Evolutionary conservation across 2,113 vertebrate species (phyloP).

Genomic region (Austrofundulus limnaeus): DNA sequence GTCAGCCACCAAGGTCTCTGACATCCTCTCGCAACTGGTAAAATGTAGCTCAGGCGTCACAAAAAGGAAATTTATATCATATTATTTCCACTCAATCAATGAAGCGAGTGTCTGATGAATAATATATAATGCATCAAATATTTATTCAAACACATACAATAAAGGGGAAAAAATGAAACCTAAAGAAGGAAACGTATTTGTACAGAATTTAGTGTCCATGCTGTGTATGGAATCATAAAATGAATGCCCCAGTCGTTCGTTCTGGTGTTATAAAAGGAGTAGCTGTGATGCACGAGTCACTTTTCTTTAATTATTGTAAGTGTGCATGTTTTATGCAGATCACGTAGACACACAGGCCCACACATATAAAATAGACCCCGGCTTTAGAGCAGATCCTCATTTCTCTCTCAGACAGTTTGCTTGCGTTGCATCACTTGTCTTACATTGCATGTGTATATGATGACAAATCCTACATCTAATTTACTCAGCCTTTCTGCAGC

Average conservation of each 20-base stretch:
- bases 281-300: conserved; percentile 27
- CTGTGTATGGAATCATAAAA: conserved; percentile 31
- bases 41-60: conserved; percentile 67
- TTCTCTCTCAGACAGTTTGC: conserved; percentile 71
- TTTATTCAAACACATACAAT: conserved; percentile 71
- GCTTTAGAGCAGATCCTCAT: conserved; percentile 55
- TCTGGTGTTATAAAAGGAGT: conserved; percentile 9
- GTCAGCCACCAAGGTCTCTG: conserved; percentile 53
- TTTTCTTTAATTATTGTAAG: conserved; percentile 34
- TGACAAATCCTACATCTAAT: conserved; percentile 73
- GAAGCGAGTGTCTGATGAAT: conserved; percentile 73
- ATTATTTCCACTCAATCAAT: conserved; percentile 77
- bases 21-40: conserved; percentile 56
- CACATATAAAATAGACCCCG: conserved; percentile 30
- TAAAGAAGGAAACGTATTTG: conserved; percentile 20
- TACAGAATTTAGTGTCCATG: conserved; percentile 33
- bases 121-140: conserved; percentile 76
- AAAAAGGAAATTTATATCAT: conserved; percentile 73
- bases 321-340: conserved; percentile 17
- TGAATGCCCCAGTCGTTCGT: conserved; percentile 56
- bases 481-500: conserved; percentile 57
- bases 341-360: conserved; percentile 31
- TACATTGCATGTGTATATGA: conserved; percentile 58
- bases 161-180: conserved; percentile 30
- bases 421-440: conserved; percentile 71